Evolutionary conservation across 2,888 invertebrate genomes (phyloP), one percentile per base, ranked within the genome.

Genomic region (Plagodis dolabraria): DNA sequence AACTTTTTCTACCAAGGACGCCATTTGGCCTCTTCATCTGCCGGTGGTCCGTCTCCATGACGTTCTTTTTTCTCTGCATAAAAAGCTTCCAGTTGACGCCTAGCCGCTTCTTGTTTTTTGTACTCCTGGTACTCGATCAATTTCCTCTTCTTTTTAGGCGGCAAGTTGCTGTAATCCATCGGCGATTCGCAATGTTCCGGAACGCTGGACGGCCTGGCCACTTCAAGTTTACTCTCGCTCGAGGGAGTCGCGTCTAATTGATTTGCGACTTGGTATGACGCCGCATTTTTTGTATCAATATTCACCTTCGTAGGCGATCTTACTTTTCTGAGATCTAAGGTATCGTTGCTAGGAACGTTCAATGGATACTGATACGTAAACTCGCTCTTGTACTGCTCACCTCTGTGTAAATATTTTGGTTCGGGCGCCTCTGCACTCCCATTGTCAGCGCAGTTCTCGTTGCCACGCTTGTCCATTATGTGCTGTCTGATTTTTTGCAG

Each of bases 71-170:
- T 86, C 73, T 80, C 83, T 11, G 77, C 86, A 66, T 82, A 85
- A 82, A 85, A 86, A 84, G 87, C 86, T 66, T 90, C 89, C 63
- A 83, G 82, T 70, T 85, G 86, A 55, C 85, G 87, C 67, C 84
- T 87, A 51, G 90, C 90, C 80, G 89, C 92, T 77, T 92, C 92
- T 74, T 89, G 90, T 78, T 90, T 92, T 89, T 91, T 92, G 75
- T 86, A 87, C 82, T 92, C 92, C 71, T 92, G 92, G 83, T 92
- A 92, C 85, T 92, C 92, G 75, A 92, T 90, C 72, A 92, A 76
- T 80, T 92, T 92, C 81, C 92, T 90, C 83, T 92, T 92, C 88
- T 92, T 92, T 86, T 92, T 92, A 68, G 92, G 92, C 70, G 92
- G 92, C 74, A 92, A 80, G 79, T 92, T 92, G 80, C 85, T 92